Evolutionary conservation across 1,140 invertebrate genomes (phyloP).

Genomic region (Yoshiicerus persimilis): DNA sequence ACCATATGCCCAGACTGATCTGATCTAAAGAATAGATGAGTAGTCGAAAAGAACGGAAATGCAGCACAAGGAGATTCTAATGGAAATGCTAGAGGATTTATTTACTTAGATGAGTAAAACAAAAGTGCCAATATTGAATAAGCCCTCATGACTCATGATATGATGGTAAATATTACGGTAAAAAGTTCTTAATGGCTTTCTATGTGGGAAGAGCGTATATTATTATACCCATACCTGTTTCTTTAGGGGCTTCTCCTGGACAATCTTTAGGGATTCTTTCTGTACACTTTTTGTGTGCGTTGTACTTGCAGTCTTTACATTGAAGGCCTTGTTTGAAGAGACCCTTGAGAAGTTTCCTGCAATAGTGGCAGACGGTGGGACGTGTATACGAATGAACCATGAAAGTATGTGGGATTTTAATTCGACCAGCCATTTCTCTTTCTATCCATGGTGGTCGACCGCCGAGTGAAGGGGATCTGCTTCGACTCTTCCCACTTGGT

Average conservation of each 20-base stretch:
- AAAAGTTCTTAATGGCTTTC: neutral
- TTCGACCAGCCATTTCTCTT: slow-evolving; percentile 67
- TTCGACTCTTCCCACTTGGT: slow-evolving; percentile 54
- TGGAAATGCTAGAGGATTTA: neutral
- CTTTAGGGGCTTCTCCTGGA: slow-evolving; percentile 72
- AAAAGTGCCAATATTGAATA: neutral
- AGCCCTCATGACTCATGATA: neutral
- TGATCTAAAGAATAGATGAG: neutral
- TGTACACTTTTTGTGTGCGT: slow-evolving; percentile 96
- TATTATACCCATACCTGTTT: slow-evolving; percentile 49
- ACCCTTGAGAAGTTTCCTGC: slow-evolving; percentile 92
- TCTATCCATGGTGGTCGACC: slow-evolving; percentile 72
- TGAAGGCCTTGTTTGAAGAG: slow-evolving; percentile 96
- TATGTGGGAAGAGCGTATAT: neutral
- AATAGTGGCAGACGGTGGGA: slow-evolving; percentile 93
- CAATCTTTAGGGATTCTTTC: slow-evolving; percentile 94
- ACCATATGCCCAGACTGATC: too few species aligned
- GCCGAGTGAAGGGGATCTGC: slow-evolving; percentile 72
- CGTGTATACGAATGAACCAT: slow-evolving; percentile 89
- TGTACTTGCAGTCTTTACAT: slow-evolving; percentile 97
- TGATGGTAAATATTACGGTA: neutral
- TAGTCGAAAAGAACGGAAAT: neutral
- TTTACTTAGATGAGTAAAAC: neutral
- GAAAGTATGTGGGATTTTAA: slow-evolving; percentile 90
- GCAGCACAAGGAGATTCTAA: neutral